Evolutionary conservation across 2,888 invertebrate species (phyloP).

Genomic region (Spodoptera exigua): DNA sequence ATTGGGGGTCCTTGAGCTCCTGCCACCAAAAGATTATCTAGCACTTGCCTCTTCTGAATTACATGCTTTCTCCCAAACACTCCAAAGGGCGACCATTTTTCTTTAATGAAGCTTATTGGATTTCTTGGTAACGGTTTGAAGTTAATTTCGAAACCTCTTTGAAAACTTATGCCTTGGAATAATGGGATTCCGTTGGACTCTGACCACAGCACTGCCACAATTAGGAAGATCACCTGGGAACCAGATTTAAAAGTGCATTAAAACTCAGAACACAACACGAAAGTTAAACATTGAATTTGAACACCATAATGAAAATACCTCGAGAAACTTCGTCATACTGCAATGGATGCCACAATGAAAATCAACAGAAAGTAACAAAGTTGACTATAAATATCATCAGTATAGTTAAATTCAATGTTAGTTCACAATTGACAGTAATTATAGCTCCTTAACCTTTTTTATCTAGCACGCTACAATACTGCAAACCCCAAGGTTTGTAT

Average conservation of each 20-base stretch:
- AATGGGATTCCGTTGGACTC: conserved; percentile 24
- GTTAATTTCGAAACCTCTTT: conserved; percentile 69
- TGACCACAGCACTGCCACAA: conserved; percentile 23
- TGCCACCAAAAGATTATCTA: conserved; percentile 10
- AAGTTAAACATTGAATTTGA: conserved; percentile 2
- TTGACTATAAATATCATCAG: conserved; percentile 39
- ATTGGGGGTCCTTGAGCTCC: neutral
- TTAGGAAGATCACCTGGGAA: conserved; percentile 44
- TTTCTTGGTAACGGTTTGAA: conserved; percentile 66
- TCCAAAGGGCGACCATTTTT: conserved; percentile 74
- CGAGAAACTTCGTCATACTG: conserved; percentile 56
- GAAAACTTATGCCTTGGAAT: conserved; percentile 63
- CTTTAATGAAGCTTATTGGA: conserved; percentile 68
- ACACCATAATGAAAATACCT: conserved; percentile 45
- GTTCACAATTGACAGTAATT: conserved; percentile 34
- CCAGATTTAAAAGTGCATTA: conserved; percentile 17
- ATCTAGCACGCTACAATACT: conserved; percentile 45
- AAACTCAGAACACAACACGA: neutral
- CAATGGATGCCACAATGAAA: conserved; percentile 38
- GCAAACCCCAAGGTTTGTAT: conserved; percentile 50
- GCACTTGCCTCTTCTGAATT: conserved; percentile 51
- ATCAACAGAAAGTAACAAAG: conserved; percentile 47
- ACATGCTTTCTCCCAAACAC: conserved; percentile 58
- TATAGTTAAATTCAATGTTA: conserved; percentile 25
- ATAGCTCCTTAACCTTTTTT: conserved; percentile 31